Evolutionary conservation across 2,888 invertebrate genomes (phyloP).

Genomic region (Leucoptera coffeella): DNA sequence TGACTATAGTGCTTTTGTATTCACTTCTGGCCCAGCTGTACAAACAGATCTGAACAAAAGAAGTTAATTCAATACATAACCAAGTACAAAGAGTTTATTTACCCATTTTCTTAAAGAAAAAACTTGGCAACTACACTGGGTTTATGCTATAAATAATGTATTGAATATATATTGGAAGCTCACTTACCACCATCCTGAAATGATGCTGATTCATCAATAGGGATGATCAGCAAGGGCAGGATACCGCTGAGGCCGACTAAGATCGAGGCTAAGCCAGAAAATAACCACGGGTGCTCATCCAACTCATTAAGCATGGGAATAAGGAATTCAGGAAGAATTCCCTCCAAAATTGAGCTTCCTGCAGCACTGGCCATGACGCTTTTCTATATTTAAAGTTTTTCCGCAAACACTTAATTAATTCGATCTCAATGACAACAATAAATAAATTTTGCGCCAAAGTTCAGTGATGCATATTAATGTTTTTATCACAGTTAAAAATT

Average conservation of each 20-base stretch:
- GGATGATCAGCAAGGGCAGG: conserved; percentile 81
- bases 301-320: conserved; percentile 41
- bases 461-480: too few relatives aligned
- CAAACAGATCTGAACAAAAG: too few relatives aligned
- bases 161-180: background rate
- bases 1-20: too few relatives aligned
- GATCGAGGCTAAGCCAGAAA: conserved; percentile 74
- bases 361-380: conserved; percentile 10
- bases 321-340: conserved; percentile 51
- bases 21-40: too few relatives aligned
- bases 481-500: too few relatives aligned
- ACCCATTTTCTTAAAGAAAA: too few relatives aligned
- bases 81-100: too few relatives aligned
- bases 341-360: conserved; percentile 14
- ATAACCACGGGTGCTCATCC: conserved; percentile 78
- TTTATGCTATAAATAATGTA: background rate
- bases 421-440: too few relatives aligned
- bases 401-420: too few relatives aligned
- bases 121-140: too few relatives aligned
- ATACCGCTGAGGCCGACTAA: conserved; percentile 89
- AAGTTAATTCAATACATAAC: too few relatives aligned
- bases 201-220: conserved; percentile 57
- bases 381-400: conserved; percentile 10
- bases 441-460: background rate
- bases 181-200: conserved; percentile 65